Evolutionary conservation across 2,113 vertebrate species (phyloP), one percentile per base, ranked within the genome.

Genomic region (Epinephelus lanceolatus): DNA sequence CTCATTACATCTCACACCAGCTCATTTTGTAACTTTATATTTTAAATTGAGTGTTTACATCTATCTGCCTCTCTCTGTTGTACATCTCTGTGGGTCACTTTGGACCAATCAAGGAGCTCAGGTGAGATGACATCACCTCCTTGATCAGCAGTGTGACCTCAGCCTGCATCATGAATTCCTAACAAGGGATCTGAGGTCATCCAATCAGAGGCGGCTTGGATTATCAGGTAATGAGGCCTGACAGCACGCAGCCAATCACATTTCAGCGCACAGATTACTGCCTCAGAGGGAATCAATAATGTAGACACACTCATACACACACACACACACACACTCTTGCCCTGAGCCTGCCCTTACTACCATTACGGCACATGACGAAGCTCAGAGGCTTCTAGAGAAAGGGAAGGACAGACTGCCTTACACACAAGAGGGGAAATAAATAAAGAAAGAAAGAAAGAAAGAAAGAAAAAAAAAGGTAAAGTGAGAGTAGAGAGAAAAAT

Each of bases 101-200:
- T 62, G 14, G 68, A 40, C 90, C 93, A 92, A 94, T 91, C 57
- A 53, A 23, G 71, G 55, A 27, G 49, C 83, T 90, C 71, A 76
- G 86, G 79, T 89, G 86, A 86, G 91, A 69, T 95, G 94, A 95
- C 91, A 91, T 95, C 94, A 93, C 78, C 90, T 18, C 78, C 75
- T 69, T 12, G n/a, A 79, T 90, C 86, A 45, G 86, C 66, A 78
- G 91, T 37, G 88, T 95, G 94, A 96, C 89, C 91, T 90, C 88
- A 94, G 51, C 1, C 66, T 80, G 79, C 80, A 80, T 93, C 90
- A 72, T 84, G 82, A 80, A 91, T 93, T 63, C 85, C 86, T 92
- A 92, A 93, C 68, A 42, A 83, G 74, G 75, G 60, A 25, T 21
- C 37, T 45, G 27, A 19, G 45, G 9, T 56, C 85, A 9, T 65